Percentiles rank a stretch among this genome's conserved stretches.
Conservation (phyloP, 2,797 vertebrate species). For the Muscicapa striata region DNA sequence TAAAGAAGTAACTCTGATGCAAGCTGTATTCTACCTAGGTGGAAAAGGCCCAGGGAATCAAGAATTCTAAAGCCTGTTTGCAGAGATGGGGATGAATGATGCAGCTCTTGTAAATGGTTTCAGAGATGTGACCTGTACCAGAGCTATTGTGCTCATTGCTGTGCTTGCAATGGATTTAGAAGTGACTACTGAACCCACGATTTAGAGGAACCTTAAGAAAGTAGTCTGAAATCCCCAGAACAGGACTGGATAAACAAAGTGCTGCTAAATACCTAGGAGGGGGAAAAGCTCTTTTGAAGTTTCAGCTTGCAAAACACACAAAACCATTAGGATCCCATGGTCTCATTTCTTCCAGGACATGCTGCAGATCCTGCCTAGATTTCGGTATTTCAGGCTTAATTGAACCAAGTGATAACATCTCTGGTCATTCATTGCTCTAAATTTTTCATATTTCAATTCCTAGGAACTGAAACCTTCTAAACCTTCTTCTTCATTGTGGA, state of each 20-base stretch:
- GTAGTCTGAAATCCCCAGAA: neutral
- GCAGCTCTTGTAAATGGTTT: neutral
- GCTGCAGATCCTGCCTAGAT: neutral
- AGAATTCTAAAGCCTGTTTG: neutral
- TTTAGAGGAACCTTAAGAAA: neutral
- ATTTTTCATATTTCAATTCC: neutral
- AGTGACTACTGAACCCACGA: neutral
- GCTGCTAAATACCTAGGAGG: neutral
- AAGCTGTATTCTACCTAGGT: neutral
- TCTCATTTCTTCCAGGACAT: neutral
- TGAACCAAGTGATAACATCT: neutral
- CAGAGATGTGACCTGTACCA: neutral
- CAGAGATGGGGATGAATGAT: neutral
- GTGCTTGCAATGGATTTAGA: neutral
- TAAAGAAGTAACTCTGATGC: neutral
- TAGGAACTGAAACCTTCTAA: neutral
- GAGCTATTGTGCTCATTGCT: neutral
- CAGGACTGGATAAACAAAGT: neutral
- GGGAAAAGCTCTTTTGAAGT: neutral
- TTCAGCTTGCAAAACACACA: neutral
- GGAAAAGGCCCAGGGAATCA: neutral
- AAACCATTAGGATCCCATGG: neutral
- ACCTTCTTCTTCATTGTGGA: neutral
- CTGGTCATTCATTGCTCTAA: neutral
- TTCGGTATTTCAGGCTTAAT: neutral